These are phyloP conservation scores for Spilogale gracilis DNA, from an alignment of 2,113 vertebrate genomes.

Conservation along the genomic window DNA sequence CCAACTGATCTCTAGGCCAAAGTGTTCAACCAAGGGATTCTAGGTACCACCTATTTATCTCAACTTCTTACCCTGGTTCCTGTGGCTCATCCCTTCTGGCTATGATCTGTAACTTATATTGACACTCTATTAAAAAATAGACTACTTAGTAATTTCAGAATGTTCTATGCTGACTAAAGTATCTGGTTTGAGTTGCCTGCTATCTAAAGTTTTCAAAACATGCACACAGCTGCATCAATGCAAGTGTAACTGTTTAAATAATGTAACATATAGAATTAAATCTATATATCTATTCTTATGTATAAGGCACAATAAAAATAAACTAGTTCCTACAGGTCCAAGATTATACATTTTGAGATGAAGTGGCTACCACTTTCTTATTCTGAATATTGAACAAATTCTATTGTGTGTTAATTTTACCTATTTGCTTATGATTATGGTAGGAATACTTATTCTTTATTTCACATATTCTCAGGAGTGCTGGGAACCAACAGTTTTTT, in stretches of 20 bases:
- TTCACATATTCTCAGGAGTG: not conserved
- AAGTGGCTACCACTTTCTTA: not conserved
- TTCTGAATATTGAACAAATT: not conserved
- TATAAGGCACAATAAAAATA: not conserved
- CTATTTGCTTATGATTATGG: not conserved
- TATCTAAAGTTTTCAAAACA: not conserved
- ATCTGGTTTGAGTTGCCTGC: not conserved
- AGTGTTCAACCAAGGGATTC: not conserved
- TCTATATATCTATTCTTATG: not conserved
- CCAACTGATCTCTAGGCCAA: not conserved
- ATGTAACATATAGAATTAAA: not conserved
- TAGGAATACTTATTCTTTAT: not conserved
- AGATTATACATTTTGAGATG: not conserved
- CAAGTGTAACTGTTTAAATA: not conserved
- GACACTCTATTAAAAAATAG: not conserved
- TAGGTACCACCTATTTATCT: not conserved
- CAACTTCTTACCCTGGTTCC: not conserved
- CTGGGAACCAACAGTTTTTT: not conserved
- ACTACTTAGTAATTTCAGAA: not conserved
- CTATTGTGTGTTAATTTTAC: slow-evolving; percentile 27
- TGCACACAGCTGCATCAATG: not conserved
- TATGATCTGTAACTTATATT: not conserved
- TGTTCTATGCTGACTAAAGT: not conserved
- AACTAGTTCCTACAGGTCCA: not conserved
- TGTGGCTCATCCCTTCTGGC: not conserved